Evolutionary conservation across 2,888 invertebrate genomes (phyloP).

Genomic region (Yponomeuta sedellus): DNA sequence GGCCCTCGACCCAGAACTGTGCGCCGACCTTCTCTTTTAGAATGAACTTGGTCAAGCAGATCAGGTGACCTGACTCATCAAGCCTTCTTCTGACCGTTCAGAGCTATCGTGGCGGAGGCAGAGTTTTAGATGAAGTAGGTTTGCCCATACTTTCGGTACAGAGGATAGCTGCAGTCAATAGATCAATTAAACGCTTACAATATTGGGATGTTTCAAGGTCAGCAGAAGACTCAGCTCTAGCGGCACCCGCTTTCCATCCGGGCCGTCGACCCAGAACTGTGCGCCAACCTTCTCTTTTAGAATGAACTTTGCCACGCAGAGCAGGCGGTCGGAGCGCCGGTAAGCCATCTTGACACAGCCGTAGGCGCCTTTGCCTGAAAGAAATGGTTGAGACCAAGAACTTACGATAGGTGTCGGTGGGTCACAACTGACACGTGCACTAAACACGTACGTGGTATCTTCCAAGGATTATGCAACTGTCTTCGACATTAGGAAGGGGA

Average conservation of each 20-base stretch:
- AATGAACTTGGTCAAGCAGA: conserved; percentile 84
- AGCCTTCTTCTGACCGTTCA: conserved; percentile 66
- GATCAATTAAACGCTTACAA: conserved; percentile 58
- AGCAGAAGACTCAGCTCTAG: conserved; percentile 81
- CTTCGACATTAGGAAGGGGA: no score
- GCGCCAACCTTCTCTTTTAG: conserved; percentile 81
- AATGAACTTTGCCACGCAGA: conserved; percentile 84
- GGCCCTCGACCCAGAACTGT: conserved; percentile 78
- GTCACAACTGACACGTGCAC: no score
- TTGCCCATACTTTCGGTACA: no score
- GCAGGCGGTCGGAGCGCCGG: conserved; percentile 74
- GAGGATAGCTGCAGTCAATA: no score
- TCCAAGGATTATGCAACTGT: no score
- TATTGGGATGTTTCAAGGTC: conserved; percentile 80
- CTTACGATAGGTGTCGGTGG: no score
- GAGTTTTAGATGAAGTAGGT: no score
- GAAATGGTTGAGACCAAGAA: neutral
- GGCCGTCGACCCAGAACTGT: conserved; percentile 78
- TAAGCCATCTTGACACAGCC: conserved; percentile 83
- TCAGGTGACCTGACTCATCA: conserved; percentile 75
- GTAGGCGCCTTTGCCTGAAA: conserved; percentile 79
- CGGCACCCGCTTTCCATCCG: conserved; percentile 74
- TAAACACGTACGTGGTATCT: no score
- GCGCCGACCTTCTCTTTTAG: conserved; percentile 81
- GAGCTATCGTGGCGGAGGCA: no score